Evolutionary conservation across 2,797 vertebrate genomes (phyloP).

Genomic region (Botia almorhae): DNA sequence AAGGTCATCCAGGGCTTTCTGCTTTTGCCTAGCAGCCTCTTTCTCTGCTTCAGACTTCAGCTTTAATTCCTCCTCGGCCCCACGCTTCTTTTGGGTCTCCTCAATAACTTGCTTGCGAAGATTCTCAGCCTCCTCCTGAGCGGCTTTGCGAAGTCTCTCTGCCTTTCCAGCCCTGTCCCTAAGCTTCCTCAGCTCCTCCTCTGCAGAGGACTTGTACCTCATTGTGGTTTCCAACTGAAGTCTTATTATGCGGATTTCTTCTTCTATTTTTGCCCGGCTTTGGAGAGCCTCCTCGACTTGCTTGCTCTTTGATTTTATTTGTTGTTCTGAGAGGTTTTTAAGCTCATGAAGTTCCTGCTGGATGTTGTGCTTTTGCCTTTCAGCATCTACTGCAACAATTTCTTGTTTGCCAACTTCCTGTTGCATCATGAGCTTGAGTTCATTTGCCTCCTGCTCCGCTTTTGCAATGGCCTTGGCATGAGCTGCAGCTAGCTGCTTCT

Average conservation of each 20-base stretch:
- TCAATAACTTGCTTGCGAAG: slow-evolving; percentile 91
- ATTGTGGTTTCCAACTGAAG: slow-evolving; percentile 88
- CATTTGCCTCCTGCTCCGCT: slow-evolving; percentile 90
- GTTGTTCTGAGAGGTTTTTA: slow-evolving; percentile 88
- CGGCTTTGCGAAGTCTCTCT: slow-evolving; percentile 84
- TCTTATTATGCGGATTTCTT: slow-evolving; percentile 90
- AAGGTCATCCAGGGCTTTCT: slow-evolving; percentile 88
- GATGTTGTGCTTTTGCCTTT: slow-evolving; percentile 92
- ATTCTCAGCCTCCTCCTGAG: slow-evolving; percentile 95
- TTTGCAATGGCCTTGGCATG: slow-evolving; percentile 92
- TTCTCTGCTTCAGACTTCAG: slow-evolving; percentile 87
- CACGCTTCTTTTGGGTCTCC: slow-evolving; percentile 90
- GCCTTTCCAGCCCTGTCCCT: slow-evolving; percentile 86
- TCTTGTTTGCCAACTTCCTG: slow-evolving; percentile 92
- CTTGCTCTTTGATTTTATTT: slow-evolving; percentile 88
- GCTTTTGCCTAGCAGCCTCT: slow-evolving; percentile 90
- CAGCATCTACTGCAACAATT: slow-evolving; percentile 88
- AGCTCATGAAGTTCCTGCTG: slow-evolving; percentile 91
- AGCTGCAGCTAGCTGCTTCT: slow-evolving; percentile 93
- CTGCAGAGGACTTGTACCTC: slow-evolving; percentile 85
- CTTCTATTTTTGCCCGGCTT: slow-evolving; percentile 89
- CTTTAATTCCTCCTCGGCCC: slow-evolving; percentile 90
- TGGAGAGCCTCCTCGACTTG: slow-evolving; percentile 89
- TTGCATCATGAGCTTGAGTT: slow-evolving; percentile 93
- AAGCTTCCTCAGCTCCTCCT: slow-evolving; percentile 86